Base-by-base conservation (phyloP, 2,113 vertebrate species). In the Mus pahari region DNA sequence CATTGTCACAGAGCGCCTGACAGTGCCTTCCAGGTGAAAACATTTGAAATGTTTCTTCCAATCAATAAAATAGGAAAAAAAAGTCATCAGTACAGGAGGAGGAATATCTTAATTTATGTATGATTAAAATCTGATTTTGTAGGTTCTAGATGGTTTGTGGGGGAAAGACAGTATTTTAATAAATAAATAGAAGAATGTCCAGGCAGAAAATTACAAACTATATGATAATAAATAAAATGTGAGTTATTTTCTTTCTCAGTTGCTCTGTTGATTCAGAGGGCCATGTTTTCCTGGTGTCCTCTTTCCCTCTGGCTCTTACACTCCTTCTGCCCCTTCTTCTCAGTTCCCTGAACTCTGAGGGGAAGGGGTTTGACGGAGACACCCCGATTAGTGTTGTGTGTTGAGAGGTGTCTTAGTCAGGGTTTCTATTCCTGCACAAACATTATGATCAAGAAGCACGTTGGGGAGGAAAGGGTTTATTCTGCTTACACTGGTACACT, bases 11-110 rank as follows among this genome's bases (percentile, higher is more conserved):
- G n/a, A 91, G 88, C 19, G 62, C 28, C 13, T 12, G 82, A 77
- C 4, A 13, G 26, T 14, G 64, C 31, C 71, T 94, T 14, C 66
- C 5, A 94, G 9, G 9, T 53, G 39, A 60, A 42, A 93, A 45
- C 31, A 88, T 62, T 79, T 93, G 20, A 95, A 71, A 81, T 3
- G 50, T 53, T 97, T 86, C 71, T 33, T 53, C 74, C 48, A 96
- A 33, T 55, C 42, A 81, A 87, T 39, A 73, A 79, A 79, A 79
- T 20, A 79, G 53, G 17, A 36, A 64, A 55, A 79, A 48, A 53
- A 20, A 55, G 36, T 22, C 77, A 74, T 12, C 4, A 58, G 62
- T 9, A 7, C 33, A 3, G 4, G 48, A 60, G 24, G 7, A n/a
- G 33, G 11, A 45, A 14, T 91, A 39, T 60, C 68, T 91, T 92